These are phyloP conservation scores for Microtus oregoni DNA, from an alignment of 2,113 vertebrate genomes.

Conservation along the genomic window DNA sequence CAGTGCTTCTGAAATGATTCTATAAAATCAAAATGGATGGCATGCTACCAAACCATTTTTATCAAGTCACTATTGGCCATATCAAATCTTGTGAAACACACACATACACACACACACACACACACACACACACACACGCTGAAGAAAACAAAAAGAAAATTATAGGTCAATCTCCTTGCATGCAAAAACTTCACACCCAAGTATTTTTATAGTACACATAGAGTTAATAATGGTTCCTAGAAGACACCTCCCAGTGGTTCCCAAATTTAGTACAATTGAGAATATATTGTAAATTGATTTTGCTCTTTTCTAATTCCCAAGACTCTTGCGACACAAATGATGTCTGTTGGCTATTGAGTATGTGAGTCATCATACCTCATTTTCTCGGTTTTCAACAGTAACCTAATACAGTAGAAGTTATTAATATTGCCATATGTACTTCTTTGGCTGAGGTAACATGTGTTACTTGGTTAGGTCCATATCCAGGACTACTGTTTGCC, in stretches of 20 bases:
- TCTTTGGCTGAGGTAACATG: not conserved
- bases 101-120: not conserved
- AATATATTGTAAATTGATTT: not conserved
- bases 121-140: not conserved
- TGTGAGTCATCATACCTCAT: not conserved
- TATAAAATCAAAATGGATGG: not conserved
- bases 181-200: not conserved
- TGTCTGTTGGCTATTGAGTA: not conserved
- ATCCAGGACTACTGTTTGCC: not conserved
- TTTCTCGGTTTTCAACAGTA: conserved; percentile 27
- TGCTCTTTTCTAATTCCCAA: not conserved
- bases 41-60: not conserved
- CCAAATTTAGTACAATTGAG: not conserved
- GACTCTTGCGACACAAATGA: not conserved
- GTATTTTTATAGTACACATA: not conserved
- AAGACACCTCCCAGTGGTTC: not conserved
- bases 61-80: not conserved
- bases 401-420: not conserved
- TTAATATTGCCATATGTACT: not conserved
- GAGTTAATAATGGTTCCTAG: not conserved
- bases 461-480: not conserved
- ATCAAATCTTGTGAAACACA: not conserved
- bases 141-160: not conserved
- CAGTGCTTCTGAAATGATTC: not conserved
- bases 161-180: not conserved